Base-by-base conservation (phyloP, 2,888 invertebrate genomes). In the Campaea margaritaria region DNA sequence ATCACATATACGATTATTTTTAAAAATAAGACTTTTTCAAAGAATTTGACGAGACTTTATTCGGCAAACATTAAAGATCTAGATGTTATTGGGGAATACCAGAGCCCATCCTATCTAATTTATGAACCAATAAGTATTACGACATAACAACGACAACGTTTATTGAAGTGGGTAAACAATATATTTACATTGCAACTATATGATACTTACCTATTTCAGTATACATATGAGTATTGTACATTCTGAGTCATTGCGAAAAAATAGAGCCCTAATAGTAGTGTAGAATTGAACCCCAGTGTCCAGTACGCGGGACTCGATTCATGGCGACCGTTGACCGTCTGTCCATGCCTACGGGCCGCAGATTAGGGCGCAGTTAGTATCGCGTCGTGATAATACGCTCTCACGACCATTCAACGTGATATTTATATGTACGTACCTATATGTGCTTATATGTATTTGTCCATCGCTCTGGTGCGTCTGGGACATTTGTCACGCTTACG, bases 321-420 rank as follows among this genome's bases (percentile, higher is more conserved):
- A 42, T 49, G 49, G 44, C 61, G 61, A 62, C 57, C 61, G 49
- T 62, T 62, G 62, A 62, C 62, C 62, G 62, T 53, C 47, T 48
- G 51, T 42, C 15, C 14, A 27, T 27, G 28, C 15, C 34, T 41
- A 21, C 21, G 21, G 2, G 21, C 21, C 50, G 45, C 45, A 57
- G 51, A 38, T 14, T 48, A 48, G 0, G 1, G 9, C 27, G 10
- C 4, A 55, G 60, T 55, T 34, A 31, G 43, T 48, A 9, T 36
- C 13, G 39, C 34, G 39, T 46, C 61, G 67, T 68, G 68, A 69
- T 67, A 63, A 55, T 41, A 53, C 58, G 55, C 63, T 67, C 65
- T 60, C 67, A 68, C 64, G 71, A 57, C 50, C 47, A 69, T 64
- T 66, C 63, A 65, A 62, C 67, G 66, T 70, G 72, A 55, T 63